Conservation (phyloP, 2,888 invertebrate species). For the Andrena bucephala region DNA sequence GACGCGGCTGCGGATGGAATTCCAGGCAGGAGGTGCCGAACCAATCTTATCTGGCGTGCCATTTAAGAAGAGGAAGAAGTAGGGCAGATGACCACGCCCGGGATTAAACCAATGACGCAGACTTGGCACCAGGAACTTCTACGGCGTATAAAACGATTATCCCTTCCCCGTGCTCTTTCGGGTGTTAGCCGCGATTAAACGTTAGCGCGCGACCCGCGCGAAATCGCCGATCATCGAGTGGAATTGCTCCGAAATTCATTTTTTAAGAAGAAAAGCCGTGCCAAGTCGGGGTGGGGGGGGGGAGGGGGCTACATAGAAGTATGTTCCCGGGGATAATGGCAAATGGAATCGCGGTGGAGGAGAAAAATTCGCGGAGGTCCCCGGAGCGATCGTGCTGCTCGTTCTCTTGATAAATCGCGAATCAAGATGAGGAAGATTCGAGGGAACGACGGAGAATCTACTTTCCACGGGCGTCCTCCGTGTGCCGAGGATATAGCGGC, state of each 20-base stretch:
- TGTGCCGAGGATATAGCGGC: constrained; percentile 72
- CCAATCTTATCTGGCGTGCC: constrained; percentile 74
- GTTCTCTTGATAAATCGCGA: constrained; percentile 54
- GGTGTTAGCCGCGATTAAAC: constrained; percentile 27
- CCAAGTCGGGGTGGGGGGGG: background rate
- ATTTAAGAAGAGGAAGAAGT: constrained; percentile 75
- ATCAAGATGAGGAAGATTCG: constrained; percentile 61
- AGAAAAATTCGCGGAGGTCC: constrained; percentile 33
- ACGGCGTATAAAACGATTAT: constrained; percentile 55
- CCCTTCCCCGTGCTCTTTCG: constrained; percentile 14
- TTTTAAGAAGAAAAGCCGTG: background rate
- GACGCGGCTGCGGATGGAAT: constrained; percentile 73
- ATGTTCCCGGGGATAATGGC: constrained; percentile 16
- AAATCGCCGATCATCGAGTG: background rate
- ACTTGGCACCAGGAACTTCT: constrained; percentile 52
- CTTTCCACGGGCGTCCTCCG: constrained; percentile 70
- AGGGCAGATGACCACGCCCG: constrained; percentile 74
- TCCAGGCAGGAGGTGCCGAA: constrained; percentile 72
- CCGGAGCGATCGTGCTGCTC: constrained; percentile 35
- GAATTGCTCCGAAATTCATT: background rate
- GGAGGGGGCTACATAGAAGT: background rate
- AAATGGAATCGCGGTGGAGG: constrained; percentile 34
- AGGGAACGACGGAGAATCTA: constrained; percentile 65
- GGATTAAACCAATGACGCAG: constrained; percentile 69
- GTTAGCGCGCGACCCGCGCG: background rate